These are phyloP conservation scores for Leptinotarsa texana DNA, from an alignment of 1,140 invertebrate genomes.

Conservation along the genomic window DNA sequence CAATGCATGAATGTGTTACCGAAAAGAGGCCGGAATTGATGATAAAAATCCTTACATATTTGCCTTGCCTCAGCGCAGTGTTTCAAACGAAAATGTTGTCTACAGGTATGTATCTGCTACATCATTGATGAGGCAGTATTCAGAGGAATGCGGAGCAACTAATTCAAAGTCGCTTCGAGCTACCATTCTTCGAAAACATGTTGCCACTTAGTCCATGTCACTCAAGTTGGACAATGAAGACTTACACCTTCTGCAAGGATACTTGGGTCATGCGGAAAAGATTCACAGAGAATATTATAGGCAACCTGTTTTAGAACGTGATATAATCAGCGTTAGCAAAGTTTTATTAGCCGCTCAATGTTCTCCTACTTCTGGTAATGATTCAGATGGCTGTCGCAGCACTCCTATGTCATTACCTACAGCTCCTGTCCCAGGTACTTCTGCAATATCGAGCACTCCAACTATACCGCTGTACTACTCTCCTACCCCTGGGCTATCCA, in stretches of 20 bases:
- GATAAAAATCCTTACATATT: background rate
- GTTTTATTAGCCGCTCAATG: background rate
- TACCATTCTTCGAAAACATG: background rate
- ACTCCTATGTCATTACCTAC: background rate
- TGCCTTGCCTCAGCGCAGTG: background rate
- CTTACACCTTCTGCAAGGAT: background rate
- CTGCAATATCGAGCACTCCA: background rate
- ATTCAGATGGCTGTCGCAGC: background rate
- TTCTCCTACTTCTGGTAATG: background rate
- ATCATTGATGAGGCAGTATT: background rate
- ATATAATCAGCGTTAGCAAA: background rate
- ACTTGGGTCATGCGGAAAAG: background rate
- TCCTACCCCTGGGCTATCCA: no score
- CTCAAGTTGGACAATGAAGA: background rate
- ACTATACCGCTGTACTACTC: no score
- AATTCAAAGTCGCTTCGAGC: background rate
- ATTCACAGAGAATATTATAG: background rate
- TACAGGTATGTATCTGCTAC: background rate
- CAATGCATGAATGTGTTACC: background rate
- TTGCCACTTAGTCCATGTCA: background rate
- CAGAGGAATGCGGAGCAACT: background rate
- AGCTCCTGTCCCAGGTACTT: background rate
- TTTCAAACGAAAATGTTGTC: background rate
- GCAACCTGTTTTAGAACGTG: background rate
- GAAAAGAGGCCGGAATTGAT: background rate